Conservation (phyloP, 1,140 invertebrate genomes). For the Musca domestica region DNA sequence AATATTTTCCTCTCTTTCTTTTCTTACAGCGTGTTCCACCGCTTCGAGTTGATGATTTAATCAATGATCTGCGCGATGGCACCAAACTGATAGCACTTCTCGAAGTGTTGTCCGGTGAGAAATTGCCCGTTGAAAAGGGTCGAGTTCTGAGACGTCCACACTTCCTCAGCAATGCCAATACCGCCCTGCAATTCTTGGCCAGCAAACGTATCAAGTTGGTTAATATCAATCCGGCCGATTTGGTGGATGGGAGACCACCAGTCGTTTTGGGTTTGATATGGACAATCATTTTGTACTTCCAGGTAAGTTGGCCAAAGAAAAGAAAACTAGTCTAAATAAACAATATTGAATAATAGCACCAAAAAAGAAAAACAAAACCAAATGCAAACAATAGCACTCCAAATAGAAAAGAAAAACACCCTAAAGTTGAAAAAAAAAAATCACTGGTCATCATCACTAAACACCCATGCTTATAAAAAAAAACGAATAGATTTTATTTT, state of each 20-base stretch:
- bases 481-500: too few species aligned
- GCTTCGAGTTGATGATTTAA: constrained; percentile 84
- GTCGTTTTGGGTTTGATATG: constrained; percentile 97
- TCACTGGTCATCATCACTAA: too few species aligned
- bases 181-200: constrained; percentile 90
- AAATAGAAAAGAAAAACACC: too few species aligned
- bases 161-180: constrained; percentile 96
- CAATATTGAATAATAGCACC: too few species aligned
- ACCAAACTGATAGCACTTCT: constrained; percentile 86
- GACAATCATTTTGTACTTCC: constrained; percentile 99
- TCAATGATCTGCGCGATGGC: constrained; percentile 92
- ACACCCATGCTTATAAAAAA: too few species aligned
- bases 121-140: constrained; percentile 91
- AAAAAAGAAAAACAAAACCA: too few species aligned
- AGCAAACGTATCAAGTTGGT: constrained; percentile 96
- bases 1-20: too few species aligned
- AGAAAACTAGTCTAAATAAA: neutral
- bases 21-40: constrained; percentile 89
- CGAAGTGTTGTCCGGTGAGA: constrained; percentile 91
- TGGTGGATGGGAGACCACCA: constrained; percentile 95
- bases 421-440: too few species aligned
- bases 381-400: too few species aligned
- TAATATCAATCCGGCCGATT: constrained; percentile 96
- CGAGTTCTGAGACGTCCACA: constrained; percentile 88
- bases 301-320: constrained; percentile 69